Conservation (phyloP, 2,113 vertebrate species). For the Callipepla squamata region DNA sequence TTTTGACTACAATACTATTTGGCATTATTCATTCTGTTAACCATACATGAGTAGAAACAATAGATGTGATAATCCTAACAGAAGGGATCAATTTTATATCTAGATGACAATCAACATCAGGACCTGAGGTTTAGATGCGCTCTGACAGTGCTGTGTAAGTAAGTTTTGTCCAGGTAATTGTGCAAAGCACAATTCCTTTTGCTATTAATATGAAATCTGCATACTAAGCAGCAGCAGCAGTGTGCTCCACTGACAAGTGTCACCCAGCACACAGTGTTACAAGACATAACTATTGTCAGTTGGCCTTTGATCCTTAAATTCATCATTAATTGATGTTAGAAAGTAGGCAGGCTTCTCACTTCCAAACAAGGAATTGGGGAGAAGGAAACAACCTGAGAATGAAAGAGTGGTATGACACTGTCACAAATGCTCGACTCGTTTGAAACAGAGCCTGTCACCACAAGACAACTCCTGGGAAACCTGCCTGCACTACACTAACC, state of each 20-base stretch:
- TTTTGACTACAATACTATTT: too few species aligned
- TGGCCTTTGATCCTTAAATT: fast-evolving
- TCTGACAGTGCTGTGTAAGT: not conserved
- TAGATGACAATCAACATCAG: not conserved
- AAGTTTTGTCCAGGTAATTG: not conserved
- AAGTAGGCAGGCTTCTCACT: not conserved
- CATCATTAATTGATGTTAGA: not conserved
- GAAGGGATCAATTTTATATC: not conserved
- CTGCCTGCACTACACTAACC: not conserved
- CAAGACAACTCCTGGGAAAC: not conserved
- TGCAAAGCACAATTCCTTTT: not conserved
- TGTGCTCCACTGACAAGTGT: not conserved
- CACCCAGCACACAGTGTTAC: not conserved
- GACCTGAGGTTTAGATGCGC: not conserved
- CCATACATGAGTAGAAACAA: not conserved
- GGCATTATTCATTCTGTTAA: too few species aligned
- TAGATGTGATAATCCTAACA: not conserved
- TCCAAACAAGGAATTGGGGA: not conserved
- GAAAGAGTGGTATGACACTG: not conserved
- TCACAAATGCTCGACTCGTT: not conserved
- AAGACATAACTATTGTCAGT: not conserved
- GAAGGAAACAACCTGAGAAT: not conserved
- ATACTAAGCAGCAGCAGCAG: not conserved
- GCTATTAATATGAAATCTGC: not conserved
- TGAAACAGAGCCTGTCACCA: not conserved